Base-by-base conservation (phyloP, 1,140 invertebrate species). In the Gyrodactylus bullatarudis region DNA sequence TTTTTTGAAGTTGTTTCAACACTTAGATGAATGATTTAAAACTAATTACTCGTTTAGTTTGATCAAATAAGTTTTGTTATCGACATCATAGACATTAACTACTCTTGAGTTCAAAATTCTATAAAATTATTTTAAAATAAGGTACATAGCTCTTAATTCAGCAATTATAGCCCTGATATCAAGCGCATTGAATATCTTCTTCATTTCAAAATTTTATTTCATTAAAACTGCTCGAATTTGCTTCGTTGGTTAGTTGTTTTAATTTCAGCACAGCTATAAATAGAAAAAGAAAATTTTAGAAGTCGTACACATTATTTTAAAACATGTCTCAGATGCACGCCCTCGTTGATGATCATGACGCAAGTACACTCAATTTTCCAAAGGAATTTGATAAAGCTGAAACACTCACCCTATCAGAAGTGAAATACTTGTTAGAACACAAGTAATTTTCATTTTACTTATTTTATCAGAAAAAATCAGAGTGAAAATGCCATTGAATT, bases 401-500 rank as follows among this genome's bases (percentile, higher is more conserved):
- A 83, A 96, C 94, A 0, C 80, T 99, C 26, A 81, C 98, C 74
- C 93, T 97, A 79, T 96, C 92, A 19, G 95, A 99, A 84, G 95
- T 99, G 0, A 89, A 92, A 77, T 91, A 98, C 87, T 82, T 99
- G 74, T 81, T 99, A 75, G 91, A 98, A 78, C 91, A 98, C 82
- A 86, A 79, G 80, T 80, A 76, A 72, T 69, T n/a, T 34, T n/a
- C 70, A 70, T 22, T n/a, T 1, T 1, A 68, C 21, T 54, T 24
- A 16, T 54, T 54, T 54, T 54, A 8, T 54, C 73, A 80, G 94
- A 71, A 94, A 96, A 82, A 87, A 88, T 27, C 91, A 96, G 80
- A 97, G 95, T 81, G 92, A 99, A 82, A 91, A 87, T 72, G 89
- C 91, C 0, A 94, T 98, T 76, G 93, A 96, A 79, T 91, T 95